Conservation (phyloP, 2,113 vertebrate species). For the Scortum barcoo region DNA sequence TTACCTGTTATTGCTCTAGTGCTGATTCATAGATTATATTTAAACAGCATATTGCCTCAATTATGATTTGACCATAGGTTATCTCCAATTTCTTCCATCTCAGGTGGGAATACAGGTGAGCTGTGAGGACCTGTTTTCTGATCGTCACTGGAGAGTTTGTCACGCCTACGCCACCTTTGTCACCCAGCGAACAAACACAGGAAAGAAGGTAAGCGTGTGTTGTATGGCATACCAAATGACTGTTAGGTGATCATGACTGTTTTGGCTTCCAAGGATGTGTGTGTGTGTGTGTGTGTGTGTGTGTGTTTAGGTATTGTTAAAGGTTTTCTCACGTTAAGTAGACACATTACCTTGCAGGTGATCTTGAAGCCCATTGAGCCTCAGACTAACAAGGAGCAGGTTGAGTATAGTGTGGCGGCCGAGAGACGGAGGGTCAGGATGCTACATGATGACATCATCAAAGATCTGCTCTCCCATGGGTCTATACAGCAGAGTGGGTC, state of each 20-base stretch:
- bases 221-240: not conserved
- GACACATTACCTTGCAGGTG: constrained; percentile 42
- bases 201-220: constrained; percentile 51
- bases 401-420: constrained; percentile 88
- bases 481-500: constrained; percentile 77
- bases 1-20: not conserved
- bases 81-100: not conserved
- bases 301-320: not conserved
- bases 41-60: not conserved
- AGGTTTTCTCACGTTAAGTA: not conserved
- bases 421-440: constrained; percentile 92
- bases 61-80: not conserved
- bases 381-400: constrained; percentile 85
- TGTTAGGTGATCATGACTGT: too few species aligned
- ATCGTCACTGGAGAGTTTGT: constrained; percentile 90
- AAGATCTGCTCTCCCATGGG: constrained; percentile 86
- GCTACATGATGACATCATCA: constrained; percentile 91
- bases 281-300: not conserved
- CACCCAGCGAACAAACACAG: constrained; percentile 80
- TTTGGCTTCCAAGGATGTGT: not conserved
- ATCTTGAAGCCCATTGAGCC: constrained; percentile 67
- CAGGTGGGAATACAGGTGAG: constrained; percentile 90
- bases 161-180: constrained; percentile 92
- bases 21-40: not conserved
- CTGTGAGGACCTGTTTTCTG: constrained; percentile 90